phyloP scores from a whole-genome alignment of 2,797 vertebrate species.

The Brotogeris chrysoptera region DNA sequence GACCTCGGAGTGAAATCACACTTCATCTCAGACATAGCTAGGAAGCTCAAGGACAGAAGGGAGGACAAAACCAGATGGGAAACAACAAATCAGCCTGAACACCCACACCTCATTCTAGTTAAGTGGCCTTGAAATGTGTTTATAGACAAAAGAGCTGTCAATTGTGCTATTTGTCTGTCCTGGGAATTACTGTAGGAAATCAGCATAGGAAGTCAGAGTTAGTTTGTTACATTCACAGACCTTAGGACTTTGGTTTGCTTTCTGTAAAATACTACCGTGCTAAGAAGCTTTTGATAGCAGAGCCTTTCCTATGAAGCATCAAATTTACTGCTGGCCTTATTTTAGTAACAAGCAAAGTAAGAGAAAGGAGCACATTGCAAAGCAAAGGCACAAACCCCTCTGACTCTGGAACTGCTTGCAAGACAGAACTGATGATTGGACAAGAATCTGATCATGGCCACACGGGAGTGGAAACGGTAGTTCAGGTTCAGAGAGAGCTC shows the following conservation, averaged over 20 bases:
- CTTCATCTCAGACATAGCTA: background rate
- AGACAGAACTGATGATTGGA: background rate
- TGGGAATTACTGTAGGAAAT: background rate
- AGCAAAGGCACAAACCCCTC: background rate
- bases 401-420: background rate
- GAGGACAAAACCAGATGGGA: background rate
- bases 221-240: background rate
- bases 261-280: background rate
- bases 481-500: background rate
- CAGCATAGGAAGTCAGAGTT: background rate
- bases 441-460: background rate
- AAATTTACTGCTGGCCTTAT: background rate
- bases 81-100: background rate
- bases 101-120: background rate
- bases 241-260: background rate
- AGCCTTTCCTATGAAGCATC: background rate
- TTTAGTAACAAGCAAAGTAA: background rate
- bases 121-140: conserved; percentile 12
- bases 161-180: background rate
- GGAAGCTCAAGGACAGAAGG: background rate
- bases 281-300: background rate
- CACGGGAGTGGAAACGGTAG: background rate
- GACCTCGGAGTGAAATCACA: background rate
- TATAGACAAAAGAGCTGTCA: background rate
- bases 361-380: background rate